Conservation (phyloP, 2,888 invertebrate species). For the Sipunculus nudus region DNA sequence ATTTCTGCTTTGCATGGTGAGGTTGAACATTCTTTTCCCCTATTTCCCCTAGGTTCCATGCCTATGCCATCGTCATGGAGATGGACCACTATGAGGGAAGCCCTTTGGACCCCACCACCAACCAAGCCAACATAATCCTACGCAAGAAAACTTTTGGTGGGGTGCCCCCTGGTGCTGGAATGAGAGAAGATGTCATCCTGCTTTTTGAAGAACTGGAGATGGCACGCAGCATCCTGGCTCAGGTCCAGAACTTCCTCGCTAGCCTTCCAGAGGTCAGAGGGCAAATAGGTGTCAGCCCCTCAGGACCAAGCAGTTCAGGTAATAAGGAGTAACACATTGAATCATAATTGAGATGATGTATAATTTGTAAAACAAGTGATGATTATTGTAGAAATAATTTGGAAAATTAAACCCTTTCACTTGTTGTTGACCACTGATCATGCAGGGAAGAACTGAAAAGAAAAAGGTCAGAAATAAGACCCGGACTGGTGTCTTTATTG, state of each 20-base stretch:
- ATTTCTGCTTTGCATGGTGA: too few relatives aligned
- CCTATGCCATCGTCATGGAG: slow-evolving; percentile 64
- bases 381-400: neutral
- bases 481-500: too few relatives aligned
- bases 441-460: too few relatives aligned
- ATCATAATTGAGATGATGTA: too few relatives aligned
- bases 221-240: slow-evolving; percentile 54
- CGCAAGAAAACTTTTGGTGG: slow-evolving; percentile 63
- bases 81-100: slow-evolving; percentile 60
- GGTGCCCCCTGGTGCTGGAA: slow-evolving; percentile 63
- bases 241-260: slow-evolving; percentile 54
- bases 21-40: too few relatives aligned
- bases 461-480: too few relatives aligned
- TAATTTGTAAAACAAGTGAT: too few relatives aligned
- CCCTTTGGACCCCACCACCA: slow-evolving; percentile 48
- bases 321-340: too few relatives aligned
- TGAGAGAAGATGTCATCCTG: slow-evolving; percentile 63
- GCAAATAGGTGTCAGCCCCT: neutral
- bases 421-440: too few relatives aligned
- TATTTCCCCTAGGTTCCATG: slow-evolving; percentile 66
- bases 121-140: slow-evolving; percentile 56
- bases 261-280: slow-evolving; percentile 40
- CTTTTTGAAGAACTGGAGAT: slow-evolving; percentile 66
- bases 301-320: neutral
- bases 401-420: too few relatives aligned